A percentile compares a stretch with the other conserved stretches of the same genome.
These are phyloP conservation scores for Alfaro cultratus DNA, from an alignment of 2,797 vertebrate genomes.

Conservation along the genomic window DNA sequence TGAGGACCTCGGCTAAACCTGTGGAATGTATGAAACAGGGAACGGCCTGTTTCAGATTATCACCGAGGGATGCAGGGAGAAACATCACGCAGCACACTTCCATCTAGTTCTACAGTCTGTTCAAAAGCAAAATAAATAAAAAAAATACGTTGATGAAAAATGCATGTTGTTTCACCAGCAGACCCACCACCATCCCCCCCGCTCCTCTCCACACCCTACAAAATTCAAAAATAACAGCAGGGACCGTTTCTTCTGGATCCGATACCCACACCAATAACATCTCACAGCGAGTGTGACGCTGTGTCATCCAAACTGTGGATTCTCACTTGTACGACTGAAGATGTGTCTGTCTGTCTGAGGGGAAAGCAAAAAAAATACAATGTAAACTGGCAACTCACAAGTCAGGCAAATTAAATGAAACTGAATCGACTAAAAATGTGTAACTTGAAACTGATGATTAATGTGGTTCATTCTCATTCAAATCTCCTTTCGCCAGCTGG, in stretches of 20 bases:
- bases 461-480: slow-evolving; percentile 23
- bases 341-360: slow-evolving; percentile 4
- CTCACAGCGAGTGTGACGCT: slow-evolving; percentile 16
- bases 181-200: background rate
- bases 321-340: slow-evolving; percentile 17
- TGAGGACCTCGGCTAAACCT: slow-evolving; percentile 60
- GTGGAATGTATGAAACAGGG: slow-evolving; percentile 64
- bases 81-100: slow-evolving; percentile 42
- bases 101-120: slow-evolving; percentile 25
- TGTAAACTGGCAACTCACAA: background rate
- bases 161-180: slow-evolving; percentile 29
- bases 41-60: slow-evolving; percentile 61
- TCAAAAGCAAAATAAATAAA: slow-evolving; percentile 45
- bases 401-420: background rate
- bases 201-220: slow-evolving; percentile 9
- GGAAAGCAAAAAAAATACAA: slow-evolving; percentile 5
- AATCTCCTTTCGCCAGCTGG: slow-evolving; percentile 9
- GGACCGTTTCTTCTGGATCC: slow-evolving; percentile 48
- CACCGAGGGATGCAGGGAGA: slow-evolving; percentile 47
- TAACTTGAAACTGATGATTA: slow-evolving; percentile 18
- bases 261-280: slow-evolving; percentile 53
- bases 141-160: slow-evolving; percentile 44
- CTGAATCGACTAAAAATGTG: background rate
- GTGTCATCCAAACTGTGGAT: slow-evolving; percentile 23
- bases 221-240: slow-evolving; percentile 46